Conservation (phyloP, 2,113 vertebrate genomes). For the Pampusana beccarii region DNA sequence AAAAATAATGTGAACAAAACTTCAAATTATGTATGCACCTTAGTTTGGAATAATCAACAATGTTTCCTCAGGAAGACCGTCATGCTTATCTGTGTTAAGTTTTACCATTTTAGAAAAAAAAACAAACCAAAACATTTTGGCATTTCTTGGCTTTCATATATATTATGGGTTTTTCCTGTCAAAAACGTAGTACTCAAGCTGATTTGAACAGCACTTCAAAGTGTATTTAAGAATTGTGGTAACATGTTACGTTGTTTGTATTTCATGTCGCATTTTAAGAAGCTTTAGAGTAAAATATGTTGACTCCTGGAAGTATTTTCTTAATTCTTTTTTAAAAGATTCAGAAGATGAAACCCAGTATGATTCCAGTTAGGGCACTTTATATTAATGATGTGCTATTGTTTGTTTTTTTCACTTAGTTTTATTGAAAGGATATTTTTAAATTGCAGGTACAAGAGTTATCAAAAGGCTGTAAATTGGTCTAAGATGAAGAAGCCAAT, state of each 20-base stretch:
- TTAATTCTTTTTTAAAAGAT: background rate
- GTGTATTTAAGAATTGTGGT: background rate
- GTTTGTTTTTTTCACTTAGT: background rate
- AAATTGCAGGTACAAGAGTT: conserved; percentile 93
- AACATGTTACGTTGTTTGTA: background rate
- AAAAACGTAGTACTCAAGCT: background rate
- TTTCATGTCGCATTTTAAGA: background rate
- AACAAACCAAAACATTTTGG: background rate
- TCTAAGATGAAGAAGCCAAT: conserved; percentile 94
- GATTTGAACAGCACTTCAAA: background rate
- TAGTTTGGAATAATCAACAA: background rate
- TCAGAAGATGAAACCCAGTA: background rate
- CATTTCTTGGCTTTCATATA: background rate
- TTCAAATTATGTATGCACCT: background rate
- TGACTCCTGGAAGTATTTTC: background rate
- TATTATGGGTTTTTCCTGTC: background rate
- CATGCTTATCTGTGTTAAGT: background rate
- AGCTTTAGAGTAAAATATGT: background rate
- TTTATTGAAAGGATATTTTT: conserved; percentile 20
- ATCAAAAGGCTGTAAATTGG: conserved; percentile 93
- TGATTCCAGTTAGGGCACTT: background rate
- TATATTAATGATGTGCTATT: background rate
- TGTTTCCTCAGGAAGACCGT: background rate
- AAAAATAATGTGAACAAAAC: background rate
- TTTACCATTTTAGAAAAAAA: background rate